phyloP scores from a whole-genome alignment of 2,797 vertebrate species.

The Brotula barbata region DNA sequence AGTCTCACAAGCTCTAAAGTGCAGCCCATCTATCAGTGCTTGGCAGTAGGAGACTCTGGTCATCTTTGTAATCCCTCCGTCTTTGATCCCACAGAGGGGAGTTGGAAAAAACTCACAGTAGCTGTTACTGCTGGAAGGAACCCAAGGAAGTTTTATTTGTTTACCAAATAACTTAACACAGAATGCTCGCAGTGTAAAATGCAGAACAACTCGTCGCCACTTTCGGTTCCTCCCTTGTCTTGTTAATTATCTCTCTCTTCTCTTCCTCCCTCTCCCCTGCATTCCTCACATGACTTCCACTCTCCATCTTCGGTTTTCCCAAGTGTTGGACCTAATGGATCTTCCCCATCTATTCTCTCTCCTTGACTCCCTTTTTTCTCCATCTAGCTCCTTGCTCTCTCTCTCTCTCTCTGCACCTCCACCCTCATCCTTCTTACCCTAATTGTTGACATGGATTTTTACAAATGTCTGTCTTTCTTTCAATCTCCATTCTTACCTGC shows the following conservation, averaged over 20 bases:
- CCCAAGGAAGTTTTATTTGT: too few relatives aligned
- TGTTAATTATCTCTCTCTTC: constrained; percentile 20
- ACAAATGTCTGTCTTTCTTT: constrained; percentile 24
- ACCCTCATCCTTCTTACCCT: constrained; percentile 44
- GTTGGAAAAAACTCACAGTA: constrained; percentile 11
- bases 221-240: constrained; percentile 17
- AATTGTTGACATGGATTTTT: constrained; percentile 65
- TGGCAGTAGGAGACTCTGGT: constrained; percentile 9
- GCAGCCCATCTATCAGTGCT: constrained; percentile 46
- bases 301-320: constrained; percentile 49
- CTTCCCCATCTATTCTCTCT: constrained; percentile 37
- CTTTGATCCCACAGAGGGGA: constrained; percentile 26
- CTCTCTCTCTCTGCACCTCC: constrained; percentile 22
- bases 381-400: constrained; percentile 49
- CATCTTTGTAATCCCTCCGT: constrained; percentile 29
- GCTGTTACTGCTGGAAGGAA: constrained; percentile 5
- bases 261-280: constrained; percentile 16
- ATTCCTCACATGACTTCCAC: constrained; percentile 48
- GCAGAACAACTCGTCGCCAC: too few relatives aligned
- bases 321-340: constrained; percentile 48
- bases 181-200: too few relatives aligned
- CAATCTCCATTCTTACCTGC: constrained; percentile 32
- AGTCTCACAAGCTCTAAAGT: constrained; percentile 41
- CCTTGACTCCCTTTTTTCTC: constrained; percentile 39
- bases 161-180: too few relatives aligned